phyloP scores from a whole-genome alignment of 2,888 invertebrate genomes.

The Euplexia lucipara region DNA sequence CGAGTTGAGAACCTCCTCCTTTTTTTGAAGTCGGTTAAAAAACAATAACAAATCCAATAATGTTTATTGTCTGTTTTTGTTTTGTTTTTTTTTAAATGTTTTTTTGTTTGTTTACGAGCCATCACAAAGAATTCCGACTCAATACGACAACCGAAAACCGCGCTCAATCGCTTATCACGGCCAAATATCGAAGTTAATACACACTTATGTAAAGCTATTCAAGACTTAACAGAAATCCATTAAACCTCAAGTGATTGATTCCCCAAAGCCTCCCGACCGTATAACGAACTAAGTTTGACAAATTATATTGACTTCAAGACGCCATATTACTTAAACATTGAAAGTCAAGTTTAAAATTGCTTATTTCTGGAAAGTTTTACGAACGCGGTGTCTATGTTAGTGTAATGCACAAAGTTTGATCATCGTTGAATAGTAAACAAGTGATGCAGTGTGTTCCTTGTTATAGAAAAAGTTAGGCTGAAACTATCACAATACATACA shows the following conservation, averaged over 20 bases:
- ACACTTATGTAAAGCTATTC: conserved; percentile 13
- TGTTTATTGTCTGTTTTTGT: too few relatives aligned
- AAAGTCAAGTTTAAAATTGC: conserved; percentile 53
- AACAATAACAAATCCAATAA: too few relatives aligned
- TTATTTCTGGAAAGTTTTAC: conserved; percentile 45
- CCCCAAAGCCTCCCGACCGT: conserved; percentile 24
- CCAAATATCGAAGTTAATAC: conserved; percentile 9
- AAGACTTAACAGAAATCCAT: conserved; percentile 31
- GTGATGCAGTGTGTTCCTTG: neutral
- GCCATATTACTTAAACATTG: conserved; percentile 45
- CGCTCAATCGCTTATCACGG: conserved; percentile 14
- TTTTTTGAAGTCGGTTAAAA: too few relatives aligned
- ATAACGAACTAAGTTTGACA: conserved; percentile 59
- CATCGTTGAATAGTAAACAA: conserved; percentile 37
- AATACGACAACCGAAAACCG: neutral
- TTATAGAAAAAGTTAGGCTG: neutral
- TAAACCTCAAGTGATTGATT: conserved; percentile 51
- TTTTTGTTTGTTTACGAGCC: too few relatives aligned
- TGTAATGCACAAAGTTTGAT: conserved; percentile 27
- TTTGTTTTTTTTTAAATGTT: too few relatives aligned
- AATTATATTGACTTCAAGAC: conserved; percentile 55
- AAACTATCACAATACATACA: too few relatives aligned
- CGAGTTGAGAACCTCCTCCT: too few relatives aligned
- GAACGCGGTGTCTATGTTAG: conserved; percentile 17
- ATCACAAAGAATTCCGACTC: neutral